Base-by-base conservation (phyloP, 2,113 vertebrate genomes). In the Tichodroma muraria region DNA sequence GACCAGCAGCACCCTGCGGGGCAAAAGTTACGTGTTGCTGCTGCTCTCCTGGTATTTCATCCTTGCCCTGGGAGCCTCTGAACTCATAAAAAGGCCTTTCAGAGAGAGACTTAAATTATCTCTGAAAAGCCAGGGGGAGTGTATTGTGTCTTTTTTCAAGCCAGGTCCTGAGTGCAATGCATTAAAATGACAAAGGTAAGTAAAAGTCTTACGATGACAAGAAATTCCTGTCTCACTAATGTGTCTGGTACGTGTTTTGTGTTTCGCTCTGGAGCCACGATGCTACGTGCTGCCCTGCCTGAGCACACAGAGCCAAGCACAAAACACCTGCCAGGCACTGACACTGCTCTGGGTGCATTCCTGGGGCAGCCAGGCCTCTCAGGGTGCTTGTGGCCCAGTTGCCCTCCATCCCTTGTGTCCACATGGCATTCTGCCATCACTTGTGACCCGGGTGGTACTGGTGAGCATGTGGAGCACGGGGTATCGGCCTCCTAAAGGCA, bases 141-240 rank as follows among this genome's bases (percentile, higher is more conserved):
- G 27, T 22, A 61, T 63, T 42, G 75, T 23, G 3, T 13, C 25
- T 68, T 80, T 69, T 81, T 24, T 11, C 56, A 78, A 91, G 47
- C 20, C 85, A n/a, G 60, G 59, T 68, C 93, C 65, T 37, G 86
- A 94, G 80, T 81, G 79, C 79, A 92, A 79, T 91, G 85, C 91
- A 80, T 94, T 96, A 88, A 93, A 91, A 95, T 94, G 96, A 93
- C 96, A 95, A 96, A 92, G 82, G 94, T 94, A 93, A 89, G 92
- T 73, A 71, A 83, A 93, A 79, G 80, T 61, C 80, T 70, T 93
- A 33, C 10, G 6, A 94, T 94, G 95, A 97, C 94, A 94, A 95
- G 96, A 97, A 94, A 97, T 97, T 96, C 97, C 96, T 95, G 95
- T 95, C 93, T 95, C 85, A 81, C 9, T 83, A 82, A 94, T 84